Evolutionary conservation across 2,888 invertebrate genomes (phyloP).

Genomic region (Rhagium mordax): DNA sequence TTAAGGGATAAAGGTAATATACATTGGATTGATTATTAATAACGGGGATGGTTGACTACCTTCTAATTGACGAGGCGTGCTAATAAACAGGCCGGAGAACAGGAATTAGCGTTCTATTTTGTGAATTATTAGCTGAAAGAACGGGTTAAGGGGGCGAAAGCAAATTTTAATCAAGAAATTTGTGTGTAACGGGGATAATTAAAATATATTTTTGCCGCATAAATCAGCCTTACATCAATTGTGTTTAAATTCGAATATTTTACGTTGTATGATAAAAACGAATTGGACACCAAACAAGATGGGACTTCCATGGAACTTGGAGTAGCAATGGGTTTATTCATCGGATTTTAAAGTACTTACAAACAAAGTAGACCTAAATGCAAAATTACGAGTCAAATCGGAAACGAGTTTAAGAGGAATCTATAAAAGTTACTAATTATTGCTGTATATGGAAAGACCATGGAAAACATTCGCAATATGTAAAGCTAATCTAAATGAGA

Average conservation of each 20-base stretch:
- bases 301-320: too few relatives aligned
- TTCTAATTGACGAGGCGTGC: constrained; percentile 3
- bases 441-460: too few relatives aligned
- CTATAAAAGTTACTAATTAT: too few relatives aligned
- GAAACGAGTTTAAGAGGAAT: too few relatives aligned
- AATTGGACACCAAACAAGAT: too few relatives aligned
- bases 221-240: not conserved
- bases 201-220: constrained; percentile 6
- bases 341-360: too few relatives aligned
- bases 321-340: too few relatives aligned
- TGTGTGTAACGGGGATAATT: not conserved
- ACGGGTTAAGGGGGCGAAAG: not conserved
- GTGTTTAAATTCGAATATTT: not conserved
- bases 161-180: constrained; percentile 3
- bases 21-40: constrained; percentile 33
- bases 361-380: too few relatives aligned
- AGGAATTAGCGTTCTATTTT: not conserved
- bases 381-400: too few relatives aligned
- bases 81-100: not conserved
- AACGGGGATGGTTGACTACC: not conserved
- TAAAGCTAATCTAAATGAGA: too few relatives aligned
- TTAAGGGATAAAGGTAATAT: constrained; percentile 25
- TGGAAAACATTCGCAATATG: too few relatives aligned
- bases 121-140: not conserved
- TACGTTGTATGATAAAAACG: too few relatives aligned